Conservation (phyloP, 2,113 vertebrate genomes). For the Suncus etruscus region DNA sequence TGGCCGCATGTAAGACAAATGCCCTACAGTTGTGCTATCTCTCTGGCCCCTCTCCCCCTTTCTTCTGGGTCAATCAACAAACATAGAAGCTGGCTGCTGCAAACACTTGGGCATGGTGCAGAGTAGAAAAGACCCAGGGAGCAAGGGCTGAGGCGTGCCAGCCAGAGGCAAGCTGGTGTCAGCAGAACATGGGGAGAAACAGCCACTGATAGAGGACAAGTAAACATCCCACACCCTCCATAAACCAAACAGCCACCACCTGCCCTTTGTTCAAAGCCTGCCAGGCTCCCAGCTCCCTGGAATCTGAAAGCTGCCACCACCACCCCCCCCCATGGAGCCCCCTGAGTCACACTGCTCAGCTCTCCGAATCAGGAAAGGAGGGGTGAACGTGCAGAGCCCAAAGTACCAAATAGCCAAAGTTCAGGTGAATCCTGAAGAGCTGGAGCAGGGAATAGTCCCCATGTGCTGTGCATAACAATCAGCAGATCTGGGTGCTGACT, state of each 20-base stretch:
- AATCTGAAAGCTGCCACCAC: not conserved
- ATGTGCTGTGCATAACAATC: too few species aligned
- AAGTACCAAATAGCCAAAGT: not conserved
- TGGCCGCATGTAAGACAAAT: too few species aligned
- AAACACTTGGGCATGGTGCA: not conserved
- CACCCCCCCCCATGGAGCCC: not conserved
- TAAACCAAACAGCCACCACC: not conserved
- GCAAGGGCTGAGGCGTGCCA: not conserved
- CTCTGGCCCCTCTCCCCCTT: not conserved
- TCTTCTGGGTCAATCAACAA: not conserved
- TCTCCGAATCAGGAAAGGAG: not conserved
- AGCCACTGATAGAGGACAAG: not conserved
- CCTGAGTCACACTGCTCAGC: not conserved
- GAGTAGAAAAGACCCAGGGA: not conserved
- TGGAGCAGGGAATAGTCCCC: too few species aligned
- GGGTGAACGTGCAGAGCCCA: not conserved
- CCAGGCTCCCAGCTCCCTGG: not conserved
- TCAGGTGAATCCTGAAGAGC: not conserved
- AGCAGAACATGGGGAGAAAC: not conserved
- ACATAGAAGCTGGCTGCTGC: not conserved
- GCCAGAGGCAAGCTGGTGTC: not conserved
- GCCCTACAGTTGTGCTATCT: too few species aligned
- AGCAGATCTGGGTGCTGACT: too few species aligned
- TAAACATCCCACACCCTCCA: not conserved
- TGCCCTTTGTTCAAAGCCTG: constrained; percentile 43